These are phyloP conservation scores for Argopecten irradians DNA, from an alignment of 1,140 invertebrate species.

Conservation along the genomic window DNA sequence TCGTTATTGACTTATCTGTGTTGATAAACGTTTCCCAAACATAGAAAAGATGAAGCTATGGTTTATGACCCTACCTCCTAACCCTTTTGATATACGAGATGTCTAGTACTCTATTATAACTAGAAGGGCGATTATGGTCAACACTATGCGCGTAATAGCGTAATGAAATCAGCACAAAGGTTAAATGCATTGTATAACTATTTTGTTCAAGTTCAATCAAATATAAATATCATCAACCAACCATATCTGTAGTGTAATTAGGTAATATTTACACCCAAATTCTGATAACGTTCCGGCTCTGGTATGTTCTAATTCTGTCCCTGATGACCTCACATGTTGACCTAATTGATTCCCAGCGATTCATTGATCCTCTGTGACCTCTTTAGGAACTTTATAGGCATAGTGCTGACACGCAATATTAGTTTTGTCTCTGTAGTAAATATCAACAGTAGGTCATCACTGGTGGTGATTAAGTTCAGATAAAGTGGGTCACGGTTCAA, in stretches of 20 bases:
- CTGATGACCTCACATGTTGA: background rate
- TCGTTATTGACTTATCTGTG: too few species aligned
- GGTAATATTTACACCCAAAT: background rate
- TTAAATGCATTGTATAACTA: background rate
- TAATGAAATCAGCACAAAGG: background rate
- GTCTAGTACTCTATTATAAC: too few species aligned
- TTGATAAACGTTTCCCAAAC: too few species aligned
- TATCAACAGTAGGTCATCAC: background rate
- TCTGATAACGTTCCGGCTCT: too few species aligned
- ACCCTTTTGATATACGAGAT: too few species aligned
- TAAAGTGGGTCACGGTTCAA: background rate
- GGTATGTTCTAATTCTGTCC: too few species aligned
- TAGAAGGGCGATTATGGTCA: too few species aligned
- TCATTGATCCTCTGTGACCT: background rate
- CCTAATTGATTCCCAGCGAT: background rate
- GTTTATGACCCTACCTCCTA: too few species aligned
- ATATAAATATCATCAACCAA: background rate
- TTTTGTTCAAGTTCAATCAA: background rate
- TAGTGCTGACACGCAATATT: background rate
- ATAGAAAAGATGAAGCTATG: too few species aligned
- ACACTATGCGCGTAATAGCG: background rate
- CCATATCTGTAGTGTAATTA: background rate
- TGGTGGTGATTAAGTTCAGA: background rate
- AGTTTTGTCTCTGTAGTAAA: background rate
- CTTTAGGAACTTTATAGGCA: background rate